Base-by-base conservation (phyloP, 2,113 vertebrate genomes). In the Sylvia atricapilla region DNA sequence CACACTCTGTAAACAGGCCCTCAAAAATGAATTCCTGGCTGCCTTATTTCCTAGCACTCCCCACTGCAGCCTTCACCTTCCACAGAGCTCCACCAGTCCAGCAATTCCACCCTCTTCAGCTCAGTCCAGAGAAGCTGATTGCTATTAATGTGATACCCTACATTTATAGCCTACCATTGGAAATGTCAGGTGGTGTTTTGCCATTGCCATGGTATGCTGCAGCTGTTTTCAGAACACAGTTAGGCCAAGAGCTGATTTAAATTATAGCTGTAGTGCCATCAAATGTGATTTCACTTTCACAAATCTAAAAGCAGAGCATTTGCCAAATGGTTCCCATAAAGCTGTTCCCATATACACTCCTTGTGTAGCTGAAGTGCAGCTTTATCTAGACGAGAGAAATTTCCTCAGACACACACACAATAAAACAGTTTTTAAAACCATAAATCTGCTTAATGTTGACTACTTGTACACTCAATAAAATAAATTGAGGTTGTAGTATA, bases 181-280 rank as follows among this genome's bases (percentile, higher is more conserved):
- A 90, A 86, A 74, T 27, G 33, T 74, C 63, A 80, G 67, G 39
- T 66, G 55, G 47, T 90, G 64, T 88, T 95, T 93, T 47, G 60
- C 66, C 37, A 24, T 68, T 11, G 11, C 74, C 75, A 20, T 28
- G 39, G 21, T 16, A 47, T 23, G 37, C 39, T 58, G 50, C 50
- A 77, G 60, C 58, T 90, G 56, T 74, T 92, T 83, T 59, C 75
- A 75, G 68, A 80, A 20, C 25, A 30, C 17, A n/a, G 55, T 55
- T 67, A 92, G 62, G 68, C 84, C 75, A 88, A 70, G 55, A 70
- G 37, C 60, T 92, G 75, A 67, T 88, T 92, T 90, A 79, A 95
- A 63, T 84, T 80, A 84, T n/a, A 52, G 33, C 73, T 93, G 25
- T 52, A 76, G 37, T 82, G 66, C 30, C 33, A 64, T 74, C 73